Percentiles rank a stretch among this genome's conserved stretches.
Conservation (phyloP, 2,888 invertebrate genomes). For the Drosophila nigricruria region DNA sequence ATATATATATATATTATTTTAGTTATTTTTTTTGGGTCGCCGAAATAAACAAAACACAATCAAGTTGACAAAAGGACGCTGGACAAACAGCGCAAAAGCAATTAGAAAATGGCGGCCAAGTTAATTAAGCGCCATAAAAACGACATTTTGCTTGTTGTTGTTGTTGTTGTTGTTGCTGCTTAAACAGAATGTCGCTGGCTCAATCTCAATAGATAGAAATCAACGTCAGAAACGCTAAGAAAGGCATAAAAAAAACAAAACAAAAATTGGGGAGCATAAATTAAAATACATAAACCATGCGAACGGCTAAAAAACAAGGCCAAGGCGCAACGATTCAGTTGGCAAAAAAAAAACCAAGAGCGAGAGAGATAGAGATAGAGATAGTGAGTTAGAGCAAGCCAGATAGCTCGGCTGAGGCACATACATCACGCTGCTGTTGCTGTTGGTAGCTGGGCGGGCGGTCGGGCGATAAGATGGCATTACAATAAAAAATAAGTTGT, state of each 20-base stretch:
- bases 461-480: conserved; percentile 73
- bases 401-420: conserved; percentile 37
- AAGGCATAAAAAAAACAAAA: conserved; percentile 52
- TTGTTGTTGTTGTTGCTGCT: conserved; percentile 37
- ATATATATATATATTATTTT: conserved; percentile 3
- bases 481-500: conserved; percentile 73
- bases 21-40: conserved; percentile 3
- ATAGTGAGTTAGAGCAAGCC: not conserved
- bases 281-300: conserved; percentile 76
- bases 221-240: conserved; percentile 59
- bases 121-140: conserved; percentile 80
- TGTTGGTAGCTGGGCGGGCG: conserved; percentile 44
- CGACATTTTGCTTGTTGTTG: conserved; percentile 58
- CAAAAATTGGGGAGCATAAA: conserved; percentile 65
- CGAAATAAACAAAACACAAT: conserved; percentile 56
- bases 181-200: conserved; percentile 66
- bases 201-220: conserved; percentile 79
- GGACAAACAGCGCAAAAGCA: conserved; percentile 71
- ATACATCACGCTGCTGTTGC: conserved; percentile 62
- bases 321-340: conserved; percentile 22
- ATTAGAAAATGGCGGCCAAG: conserved; percentile 77
- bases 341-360: not conserved
- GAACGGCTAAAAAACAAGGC: conserved; percentile 75
- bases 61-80: conserved; percentile 65
- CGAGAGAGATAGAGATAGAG: not conserved